Base-by-base conservation (phyloP, 2,888 invertebrate genomes). In the Piscicola geometra region DNA sequence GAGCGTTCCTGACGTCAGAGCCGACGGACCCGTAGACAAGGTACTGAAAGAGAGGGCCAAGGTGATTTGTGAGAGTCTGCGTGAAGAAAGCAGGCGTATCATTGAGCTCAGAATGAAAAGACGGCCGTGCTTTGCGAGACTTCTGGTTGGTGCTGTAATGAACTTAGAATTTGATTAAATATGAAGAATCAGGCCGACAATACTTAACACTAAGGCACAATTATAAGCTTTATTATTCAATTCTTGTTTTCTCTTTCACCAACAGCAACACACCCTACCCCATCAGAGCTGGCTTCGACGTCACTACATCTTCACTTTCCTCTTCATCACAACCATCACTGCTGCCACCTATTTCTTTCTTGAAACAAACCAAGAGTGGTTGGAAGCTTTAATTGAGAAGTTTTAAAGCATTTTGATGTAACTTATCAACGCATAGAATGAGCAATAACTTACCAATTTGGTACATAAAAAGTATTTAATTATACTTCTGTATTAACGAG, bases 261-360 rank as follows among this genome's bases (percentile, higher is more conserved):
- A 41, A 15, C 15, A 9, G 41, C 15, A 41, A 41, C 41, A 41
- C 41, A 41, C 41, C 41, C 5, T 41, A 5, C 15, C 41, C 5
- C 41, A 41, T n/a, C 60, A 56, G 60, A 5, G 60, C 60, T 25
- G 60, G 5, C n/a, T 56, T 25, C n/a, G 60, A 25, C 3, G n/a
- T 5, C 60, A 56, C n/a, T 56, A 15, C 60, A 56, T 56, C 25
- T 15, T 56, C n/a, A 56, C 60, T 5, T 56, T 56, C 25, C n/a
- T 56, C 60, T 56, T 56, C 60, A 5, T 56, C 60, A 56, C 60
- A 9, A 56, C n/a, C 5, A 56, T 56, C 60, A 56, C 60, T 56
- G 60, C 60, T n/a, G 60, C 25, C 60, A 25, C 25, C 25, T 56
- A 5, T 56, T 18, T 25, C n/a, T 56, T 56, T 21, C 60, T 25